phyloP scores from a whole-genome alignment of 2,113 vertebrate species.

The Gavia stellata region DNA sequence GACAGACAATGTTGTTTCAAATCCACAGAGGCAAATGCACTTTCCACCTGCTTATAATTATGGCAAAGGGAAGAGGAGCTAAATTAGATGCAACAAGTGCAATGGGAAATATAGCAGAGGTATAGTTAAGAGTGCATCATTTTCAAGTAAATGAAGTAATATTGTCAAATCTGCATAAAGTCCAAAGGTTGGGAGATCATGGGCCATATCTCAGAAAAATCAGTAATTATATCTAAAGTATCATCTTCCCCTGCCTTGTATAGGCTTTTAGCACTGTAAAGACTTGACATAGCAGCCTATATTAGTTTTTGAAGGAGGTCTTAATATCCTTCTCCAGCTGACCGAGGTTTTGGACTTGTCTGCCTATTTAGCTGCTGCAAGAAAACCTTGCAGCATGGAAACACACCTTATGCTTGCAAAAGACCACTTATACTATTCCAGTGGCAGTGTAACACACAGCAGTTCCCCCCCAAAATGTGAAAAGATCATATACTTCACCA shows the following conservation, averaged over 20 bases:
- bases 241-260: not conserved
- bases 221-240: not conserved
- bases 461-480: not conserved
- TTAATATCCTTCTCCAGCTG: not conserved
- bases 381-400: not conserved
- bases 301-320: not conserved
- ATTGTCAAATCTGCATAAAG: not conserved
- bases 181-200: not conserved
- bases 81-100: not conserved
- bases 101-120: not conserved
- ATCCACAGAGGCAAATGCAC: not conserved
- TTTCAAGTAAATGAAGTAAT: constrained; percentile 5
- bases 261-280: not conserved
- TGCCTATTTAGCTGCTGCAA: not conserved
- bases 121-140: not conserved
- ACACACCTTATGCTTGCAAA: not conserved
- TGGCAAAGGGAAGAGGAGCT: not conserved
- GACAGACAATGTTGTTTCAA: not conserved
- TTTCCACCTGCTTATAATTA: not conserved
- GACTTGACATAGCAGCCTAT: not conserved
- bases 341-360: not conserved
- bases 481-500: constrained; percentile 18
- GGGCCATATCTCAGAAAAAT: not conserved
- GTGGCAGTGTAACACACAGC: not conserved
- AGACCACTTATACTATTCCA: not conserved